Evolutionary conservation across 2,888 invertebrate species (phyloP).

Genomic region (Steinernema hermaphroditum): DNA sequence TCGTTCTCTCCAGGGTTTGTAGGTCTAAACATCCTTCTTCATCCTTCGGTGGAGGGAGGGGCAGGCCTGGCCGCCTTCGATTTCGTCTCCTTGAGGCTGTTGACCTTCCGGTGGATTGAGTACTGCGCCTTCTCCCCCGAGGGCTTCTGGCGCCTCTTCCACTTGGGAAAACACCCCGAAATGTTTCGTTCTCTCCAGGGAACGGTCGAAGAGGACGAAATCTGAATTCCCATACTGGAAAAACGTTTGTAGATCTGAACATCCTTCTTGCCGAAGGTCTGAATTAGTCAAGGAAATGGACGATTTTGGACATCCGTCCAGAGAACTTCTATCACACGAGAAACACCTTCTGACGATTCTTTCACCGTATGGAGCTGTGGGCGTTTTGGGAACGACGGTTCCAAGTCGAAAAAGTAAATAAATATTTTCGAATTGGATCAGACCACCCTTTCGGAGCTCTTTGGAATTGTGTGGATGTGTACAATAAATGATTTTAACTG

Average conservation of each 20-base stretch:
- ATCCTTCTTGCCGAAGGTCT: neutral
- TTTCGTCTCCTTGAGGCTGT: constrained; percentile 15
- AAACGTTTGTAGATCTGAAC: constrained; percentile 55
- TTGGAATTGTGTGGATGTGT: too few species aligned
- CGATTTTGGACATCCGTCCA: too few species aligned
- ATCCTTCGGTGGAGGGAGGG: neutral
- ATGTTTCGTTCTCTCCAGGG: constrained; percentile 44
- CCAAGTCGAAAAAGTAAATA: too few species aligned
- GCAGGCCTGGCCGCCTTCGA: neutral
- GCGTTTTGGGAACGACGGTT: too few species aligned
- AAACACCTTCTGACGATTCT: too few species aligned
- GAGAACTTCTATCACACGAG: too few species aligned
- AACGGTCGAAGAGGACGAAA: constrained; percentile 37
- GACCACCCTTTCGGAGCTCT: too few species aligned
- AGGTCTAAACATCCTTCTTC: constrained; percentile 38
- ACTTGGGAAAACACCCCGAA: constrained; percentile 34
- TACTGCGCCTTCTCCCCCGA: constrained; percentile 37
- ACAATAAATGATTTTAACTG: too few species aligned
- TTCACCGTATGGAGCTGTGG: too few species aligned
- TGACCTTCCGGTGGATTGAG: neutral
- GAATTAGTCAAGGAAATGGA: too few species aligned
- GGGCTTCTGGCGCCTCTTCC: constrained; percentile 37
- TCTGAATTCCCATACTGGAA: constrained; percentile 56
- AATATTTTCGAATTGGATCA: too few species aligned
- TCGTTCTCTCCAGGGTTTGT: constrained; percentile 52